Evolutionary conservation across 2,888 invertebrate genomes (phyloP).

Genomic region (Drosophila birchii): DNA sequence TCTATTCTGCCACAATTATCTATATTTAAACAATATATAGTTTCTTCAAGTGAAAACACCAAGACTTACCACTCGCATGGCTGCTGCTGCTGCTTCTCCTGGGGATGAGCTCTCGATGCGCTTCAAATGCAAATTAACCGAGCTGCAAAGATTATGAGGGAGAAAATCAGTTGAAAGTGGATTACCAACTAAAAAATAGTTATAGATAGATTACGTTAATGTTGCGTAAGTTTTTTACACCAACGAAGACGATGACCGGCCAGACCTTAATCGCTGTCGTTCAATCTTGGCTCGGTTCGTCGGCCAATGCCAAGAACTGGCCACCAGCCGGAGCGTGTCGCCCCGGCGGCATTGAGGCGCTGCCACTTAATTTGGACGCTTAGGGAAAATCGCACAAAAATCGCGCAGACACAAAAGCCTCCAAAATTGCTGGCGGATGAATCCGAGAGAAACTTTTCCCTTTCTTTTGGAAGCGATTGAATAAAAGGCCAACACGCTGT

Average conservation of each 20-base stretch:
- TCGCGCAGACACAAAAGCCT: slow-evolving; percentile 28
- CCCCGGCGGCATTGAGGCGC: slow-evolving; percentile 31
- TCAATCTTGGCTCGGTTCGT: slow-evolving; percentile 62
- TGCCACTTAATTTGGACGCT: slow-evolving; percentile 20
- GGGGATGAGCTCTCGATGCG: slow-evolving; percentile 49
- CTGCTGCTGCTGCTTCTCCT: slow-evolving; percentile 48
- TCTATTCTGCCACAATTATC: background rate
- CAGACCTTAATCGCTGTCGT: slow-evolving; percentile 56
- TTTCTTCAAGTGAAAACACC: background rate
- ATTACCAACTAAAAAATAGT: slow-evolving; percentile 30
- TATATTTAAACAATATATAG: background rate
- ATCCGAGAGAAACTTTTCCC: slow-evolving; percentile 67
- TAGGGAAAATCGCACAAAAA: slow-evolving; percentile 24
- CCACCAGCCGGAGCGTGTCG: slow-evolving; percentile 59
- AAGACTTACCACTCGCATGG: slow-evolving; percentile 74
- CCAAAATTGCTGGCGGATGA: slow-evolving; percentile 7
- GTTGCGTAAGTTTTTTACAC: slow-evolving; percentile 64
- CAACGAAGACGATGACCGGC: slow-evolving; percentile 9
- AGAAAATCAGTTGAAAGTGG: slow-evolving; percentile 40
- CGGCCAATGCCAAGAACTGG: slow-evolving; percentile 75
- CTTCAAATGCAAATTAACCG: slow-evolving; percentile 58
- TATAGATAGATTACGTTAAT: slow-evolving; percentile 64
- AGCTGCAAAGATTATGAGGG: slow-evolving; percentile 36
- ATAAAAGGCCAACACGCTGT: slow-evolving; percentile 44
- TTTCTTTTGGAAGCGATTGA: slow-evolving; percentile 58